Conservation (phyloP, 1,140 invertebrate species). For the Heliconius congener region DNA sequence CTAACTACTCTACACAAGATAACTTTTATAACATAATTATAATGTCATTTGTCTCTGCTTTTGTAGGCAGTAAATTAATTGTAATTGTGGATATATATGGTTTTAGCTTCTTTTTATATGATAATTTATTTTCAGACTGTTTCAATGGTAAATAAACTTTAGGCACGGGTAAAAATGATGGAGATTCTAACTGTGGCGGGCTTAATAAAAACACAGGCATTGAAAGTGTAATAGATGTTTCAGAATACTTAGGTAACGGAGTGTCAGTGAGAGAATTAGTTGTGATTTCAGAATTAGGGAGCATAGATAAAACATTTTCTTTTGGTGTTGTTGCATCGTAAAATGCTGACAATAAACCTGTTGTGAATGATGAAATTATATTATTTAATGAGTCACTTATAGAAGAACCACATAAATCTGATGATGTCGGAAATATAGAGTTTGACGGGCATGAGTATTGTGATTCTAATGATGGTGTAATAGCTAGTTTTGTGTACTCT, state of each 20-base stretch:
- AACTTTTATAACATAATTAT: constrained; percentile 26
- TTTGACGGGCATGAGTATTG: not conserved
- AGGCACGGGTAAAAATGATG: not conserved
- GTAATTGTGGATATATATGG: constrained; percentile 35
- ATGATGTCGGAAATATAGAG: not conserved
- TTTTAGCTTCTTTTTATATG: not conserved
- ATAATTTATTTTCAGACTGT: not conserved
- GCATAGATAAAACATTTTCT: not conserved
- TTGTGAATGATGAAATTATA: constrained; percentile 13
- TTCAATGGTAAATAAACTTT: constrained; percentile 5
- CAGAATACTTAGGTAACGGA: not conserved
- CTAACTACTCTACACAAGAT: not conserved
- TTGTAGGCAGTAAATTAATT: constrained; percentile 36
- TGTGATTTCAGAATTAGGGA: not conserved
- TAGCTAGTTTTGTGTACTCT: not conserved
- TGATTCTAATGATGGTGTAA: not conserved
- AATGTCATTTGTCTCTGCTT: constrained; percentile 32
- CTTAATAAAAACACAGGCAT: not conserved
- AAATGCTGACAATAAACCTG: constrained; percentile 6
- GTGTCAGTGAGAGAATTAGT: not conserved
- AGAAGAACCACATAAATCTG: constrained; percentile 5
- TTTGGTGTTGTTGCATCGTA: not conserved
- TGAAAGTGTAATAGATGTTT: not conserved
- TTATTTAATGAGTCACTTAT: constrained; percentile 13
- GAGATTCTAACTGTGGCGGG: not conserved